Conservation (phyloP, 2,797 vertebrate genomes). For the Tiaroga cobitis region DNA sequence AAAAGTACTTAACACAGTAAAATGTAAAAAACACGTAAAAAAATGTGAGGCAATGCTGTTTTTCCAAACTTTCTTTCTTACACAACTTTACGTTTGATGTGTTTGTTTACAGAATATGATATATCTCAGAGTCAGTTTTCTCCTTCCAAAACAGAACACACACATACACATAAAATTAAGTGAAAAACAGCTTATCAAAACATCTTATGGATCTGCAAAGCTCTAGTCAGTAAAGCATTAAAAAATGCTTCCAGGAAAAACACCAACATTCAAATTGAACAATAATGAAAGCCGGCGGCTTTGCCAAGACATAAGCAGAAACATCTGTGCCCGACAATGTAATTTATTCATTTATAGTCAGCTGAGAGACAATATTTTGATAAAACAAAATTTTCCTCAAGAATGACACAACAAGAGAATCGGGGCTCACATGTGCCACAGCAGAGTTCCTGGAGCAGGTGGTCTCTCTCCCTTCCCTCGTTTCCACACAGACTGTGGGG, state of each 20-base stretch:
- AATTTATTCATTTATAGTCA: constrained; percentile 57
- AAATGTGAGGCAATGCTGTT: no score
- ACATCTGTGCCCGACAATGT: constrained; percentile 48
- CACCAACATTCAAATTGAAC: constrained; percentile 50
- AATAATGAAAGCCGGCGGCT: constrained; percentile 52
- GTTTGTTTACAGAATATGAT: not conserved
- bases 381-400: constrained; percentile 36
- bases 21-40: no score
- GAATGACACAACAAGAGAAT: constrained; percentile 38
- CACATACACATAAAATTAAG: not conserved
- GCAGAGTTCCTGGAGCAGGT: constrained; percentile 45
- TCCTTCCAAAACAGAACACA: constrained; percentile 14
- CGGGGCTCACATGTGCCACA: constrained; percentile 17
- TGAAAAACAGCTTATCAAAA: constrained; percentile 37
- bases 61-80: not conserved
- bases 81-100: not conserved
- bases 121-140: not conserved
- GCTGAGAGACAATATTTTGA: constrained; percentile 45
- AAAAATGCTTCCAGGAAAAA: constrained; percentile 50
- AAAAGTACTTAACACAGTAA: not conserved
- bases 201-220: constrained; percentile 24
- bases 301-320: constrained; percentile 44
- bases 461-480: constrained; percentile 16
- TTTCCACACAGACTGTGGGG: constrained; percentile 18
- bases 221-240: constrained; percentile 46